Percentiles rank a stretch among this genome's conserved stretches.
These are phyloP conservation scores for Setophaga coronata DNA, from an alignment of 2,113 vertebrate genomes.

Conservation along the genomic window DNA sequence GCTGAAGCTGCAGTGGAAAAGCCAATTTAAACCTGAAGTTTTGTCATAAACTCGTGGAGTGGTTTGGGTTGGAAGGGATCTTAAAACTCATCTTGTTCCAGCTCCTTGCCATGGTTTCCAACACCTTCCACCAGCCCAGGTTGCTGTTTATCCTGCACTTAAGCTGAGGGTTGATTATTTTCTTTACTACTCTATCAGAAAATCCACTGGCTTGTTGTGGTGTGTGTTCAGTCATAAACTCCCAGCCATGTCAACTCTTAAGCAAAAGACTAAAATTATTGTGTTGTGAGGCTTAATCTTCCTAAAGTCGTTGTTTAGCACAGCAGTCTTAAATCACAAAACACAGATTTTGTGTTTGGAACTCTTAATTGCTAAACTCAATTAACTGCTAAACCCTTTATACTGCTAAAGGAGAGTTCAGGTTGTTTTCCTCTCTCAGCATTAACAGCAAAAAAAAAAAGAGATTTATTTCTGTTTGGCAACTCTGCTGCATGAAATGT, in stretches of 20 bases:
- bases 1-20: background rate
- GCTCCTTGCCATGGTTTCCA: background rate
- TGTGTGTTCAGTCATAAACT: constrained; percentile 57
- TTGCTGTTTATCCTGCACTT: constrained; percentile 28
- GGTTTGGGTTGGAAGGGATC: background rate
- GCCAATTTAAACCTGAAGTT: background rate
- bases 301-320: constrained; percentile 27
- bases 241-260: background rate
- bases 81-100: background rate
- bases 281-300: constrained; percentile 48
- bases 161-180: constrained; percentile 47
- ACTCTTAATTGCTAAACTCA: background rate
- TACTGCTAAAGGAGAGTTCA: background rate
- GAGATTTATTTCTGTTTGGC: background rate
- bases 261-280: constrained; percentile 47
- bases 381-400: background rate
- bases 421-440: background rate
- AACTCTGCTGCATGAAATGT: background rate
- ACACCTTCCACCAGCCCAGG: background rate
- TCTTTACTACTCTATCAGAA: constrained; percentile 45
- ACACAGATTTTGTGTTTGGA: background rate
- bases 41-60: background rate
- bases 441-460: background rate
- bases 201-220: constrained; percentile 2
- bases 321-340: constrained; percentile 39